These are phyloP conservation scores for Ciconia stormi DNA, from an alignment of 2,113 vertebrate species.

Conservation along the genomic window DNA sequence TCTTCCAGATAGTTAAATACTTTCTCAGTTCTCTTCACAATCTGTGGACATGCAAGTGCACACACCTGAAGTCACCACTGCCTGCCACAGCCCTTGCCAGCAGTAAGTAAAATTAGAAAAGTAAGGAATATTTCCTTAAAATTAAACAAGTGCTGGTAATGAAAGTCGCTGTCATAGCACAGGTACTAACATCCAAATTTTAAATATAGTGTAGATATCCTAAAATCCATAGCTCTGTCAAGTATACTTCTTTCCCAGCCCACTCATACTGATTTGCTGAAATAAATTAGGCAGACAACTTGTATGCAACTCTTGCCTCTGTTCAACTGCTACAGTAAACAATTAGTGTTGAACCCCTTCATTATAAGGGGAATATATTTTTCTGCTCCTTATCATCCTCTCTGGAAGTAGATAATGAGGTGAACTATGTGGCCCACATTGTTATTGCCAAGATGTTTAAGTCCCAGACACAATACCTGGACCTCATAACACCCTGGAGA, in stretches of 20 bases:
- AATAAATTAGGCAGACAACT: background rate
- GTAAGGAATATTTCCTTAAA: background rate
- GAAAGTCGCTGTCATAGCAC: background rate
- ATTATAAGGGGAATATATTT: background rate
- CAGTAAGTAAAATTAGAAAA: background rate
- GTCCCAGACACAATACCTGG: background rate
- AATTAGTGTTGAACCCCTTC: background rate
- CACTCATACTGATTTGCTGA: background rate
- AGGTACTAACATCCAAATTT: background rate
- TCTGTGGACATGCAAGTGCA: accelerated
- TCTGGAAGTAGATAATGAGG: background rate
- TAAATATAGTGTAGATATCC: background rate
- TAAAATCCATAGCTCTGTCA: background rate
- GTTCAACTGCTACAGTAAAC: background rate
- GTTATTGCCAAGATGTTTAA: background rate
- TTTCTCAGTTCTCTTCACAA: background rate
- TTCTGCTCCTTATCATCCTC: background rate
- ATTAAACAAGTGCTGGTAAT: background rate
- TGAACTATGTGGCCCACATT: background rate
- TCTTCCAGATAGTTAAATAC: no score
- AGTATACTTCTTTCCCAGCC: background rate
- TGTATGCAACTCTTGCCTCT: background rate
- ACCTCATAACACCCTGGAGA: background rate
- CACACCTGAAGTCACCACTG: background rate
- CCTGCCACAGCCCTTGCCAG: background rate